Base-by-base conservation (phyloP, 1,140 invertebrate species). In the Octopus sinensis region DNA sequence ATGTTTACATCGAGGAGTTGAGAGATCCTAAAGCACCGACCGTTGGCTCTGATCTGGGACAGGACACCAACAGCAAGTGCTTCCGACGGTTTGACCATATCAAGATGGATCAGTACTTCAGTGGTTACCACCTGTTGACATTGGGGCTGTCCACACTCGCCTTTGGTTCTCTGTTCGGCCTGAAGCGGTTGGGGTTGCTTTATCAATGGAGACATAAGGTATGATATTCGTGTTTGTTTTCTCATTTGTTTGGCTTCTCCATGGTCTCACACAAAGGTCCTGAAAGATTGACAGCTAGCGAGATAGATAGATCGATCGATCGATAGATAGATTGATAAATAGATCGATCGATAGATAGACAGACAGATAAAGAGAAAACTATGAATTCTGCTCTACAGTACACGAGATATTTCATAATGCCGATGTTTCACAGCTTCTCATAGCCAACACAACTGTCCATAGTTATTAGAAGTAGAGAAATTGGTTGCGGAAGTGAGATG, bases 121-220 rank as follows among this genome's bases (percentile, higher is more conserved):
- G 30, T 43, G 30, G 30, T 43, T 43, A 43, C 30, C 30, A 43
- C 3, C 30, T 43, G 30, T 43, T 89, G 43, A 85, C 87, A 5
- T 30, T 86, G 43, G 84, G 87, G 2, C 13, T 89, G 77, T 84
- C 87, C 56, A 82, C 86, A 23, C 85, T 86, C 56, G 83, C 88
- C 73, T 75, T 89, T 13, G 86, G 86, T 56, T 79, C 86, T 6
- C 23, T 87, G 2, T 84, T 85, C 78, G 86, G 88, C 54, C 84
- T 89, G 23, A 88, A 84, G 76, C 82, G 84, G 68, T 86, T 89
- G 81, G 86, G 86, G 30, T 85, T 89, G 51, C 53, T 89, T n/a
- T 88, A 87, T 79, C 87, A 89, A 56, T 78, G 86, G 71, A 86
- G 87, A 54, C 87, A 89, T 68, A 88, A 88, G 87, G 88, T 88